These are phyloP conservation scores for Atractosteus spatula DNA, from an alignment of 2,113 vertebrate genomes.

Conservation along the genomic window DNA sequence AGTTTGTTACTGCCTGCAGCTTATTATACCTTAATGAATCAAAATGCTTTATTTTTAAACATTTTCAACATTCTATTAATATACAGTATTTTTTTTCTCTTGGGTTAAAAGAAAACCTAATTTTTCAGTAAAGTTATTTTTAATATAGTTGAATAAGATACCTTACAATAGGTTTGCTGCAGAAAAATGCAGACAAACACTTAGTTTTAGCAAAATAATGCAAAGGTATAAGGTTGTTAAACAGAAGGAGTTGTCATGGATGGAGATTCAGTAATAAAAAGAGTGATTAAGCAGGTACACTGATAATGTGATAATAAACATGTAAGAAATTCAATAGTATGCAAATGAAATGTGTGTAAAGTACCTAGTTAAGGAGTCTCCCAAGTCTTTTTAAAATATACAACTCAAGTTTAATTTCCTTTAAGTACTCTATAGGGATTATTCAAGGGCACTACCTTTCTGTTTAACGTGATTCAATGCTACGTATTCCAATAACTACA, in stretches of 20 bases:
- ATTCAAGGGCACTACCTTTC: conserved; percentile 36
- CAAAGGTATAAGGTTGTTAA: neutral
- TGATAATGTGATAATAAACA: conserved; percentile 5
- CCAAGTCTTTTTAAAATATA: neutral
- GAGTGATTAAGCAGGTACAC: conserved; percentile 1
- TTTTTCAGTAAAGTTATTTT: no score
- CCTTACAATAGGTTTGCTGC: no score
- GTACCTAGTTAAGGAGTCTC: conserved; percentile 8
- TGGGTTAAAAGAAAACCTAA: no score
- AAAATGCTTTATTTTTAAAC: no score
- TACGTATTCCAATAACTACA: conserved; percentile 34
- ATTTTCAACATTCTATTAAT: no score
- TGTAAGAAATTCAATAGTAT: conserved; percentile 1
- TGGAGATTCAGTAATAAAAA: neutral
- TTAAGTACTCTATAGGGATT: conserved; percentile 33
- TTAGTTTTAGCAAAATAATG: neutral
- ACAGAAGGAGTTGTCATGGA: no score
- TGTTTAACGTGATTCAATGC: conserved; percentile 41
- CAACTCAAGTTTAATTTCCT: conserved; percentile 27
- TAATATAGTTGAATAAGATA: no score
- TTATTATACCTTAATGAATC: no score
- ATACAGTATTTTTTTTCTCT: no score
- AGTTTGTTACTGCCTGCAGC: no score
- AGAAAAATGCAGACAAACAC: no score
- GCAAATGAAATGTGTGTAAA: conserved; percentile 12